Evolutionary conservation across 1,140 invertebrate species (phyloP), one percentile per base, ranked within the genome.

Genomic region (Heliconius hewitsoni): DNA sequence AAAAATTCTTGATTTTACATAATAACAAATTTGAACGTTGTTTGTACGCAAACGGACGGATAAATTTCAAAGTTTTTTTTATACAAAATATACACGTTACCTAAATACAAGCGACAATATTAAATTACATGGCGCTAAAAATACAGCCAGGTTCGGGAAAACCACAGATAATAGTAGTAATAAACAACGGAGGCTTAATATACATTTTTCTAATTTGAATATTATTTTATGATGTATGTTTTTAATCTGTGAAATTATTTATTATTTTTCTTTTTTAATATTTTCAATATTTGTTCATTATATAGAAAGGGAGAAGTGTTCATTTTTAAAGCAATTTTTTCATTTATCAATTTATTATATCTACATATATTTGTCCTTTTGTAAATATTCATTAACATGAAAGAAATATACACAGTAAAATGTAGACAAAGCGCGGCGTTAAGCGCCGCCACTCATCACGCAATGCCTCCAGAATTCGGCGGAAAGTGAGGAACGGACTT

Each of bases 21-120:
- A 73, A 74, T 79, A 79, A 79, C 30, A 42, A 42, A 74, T 79
- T 74, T 74, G 77, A 79, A 79, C 74, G 77, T 74, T 79, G 72
- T 79, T 79, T 74, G 57, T 74, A 76, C 39, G 57, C 57, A 46
- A 74, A 52, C 70, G 18, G 8, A 57, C 16, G 42, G 34, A 74
- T 74, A 74, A 79, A 79, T 52, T 70, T 42, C 55, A 11, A 74
- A 55, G 34, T 46, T 46, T 16, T 13, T 27, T 42, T 77, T 72
- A 55, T 78, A 42, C 52, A 30, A 19, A 73, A 23, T 66, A 23
- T 23, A 60, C 19, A 60, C 11, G 27, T 70, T 70, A 23, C 23
- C 23, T 23, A 79, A 74, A 79, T 74, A 57, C 72, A 79, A 46
- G 37, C n/a, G 55, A 66, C 73, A 74, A 55, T 74, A 79, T 79